phyloP scores from a whole-genome alignment of 2,888 invertebrate species.

The Tyria jacobaeae region DNA sequence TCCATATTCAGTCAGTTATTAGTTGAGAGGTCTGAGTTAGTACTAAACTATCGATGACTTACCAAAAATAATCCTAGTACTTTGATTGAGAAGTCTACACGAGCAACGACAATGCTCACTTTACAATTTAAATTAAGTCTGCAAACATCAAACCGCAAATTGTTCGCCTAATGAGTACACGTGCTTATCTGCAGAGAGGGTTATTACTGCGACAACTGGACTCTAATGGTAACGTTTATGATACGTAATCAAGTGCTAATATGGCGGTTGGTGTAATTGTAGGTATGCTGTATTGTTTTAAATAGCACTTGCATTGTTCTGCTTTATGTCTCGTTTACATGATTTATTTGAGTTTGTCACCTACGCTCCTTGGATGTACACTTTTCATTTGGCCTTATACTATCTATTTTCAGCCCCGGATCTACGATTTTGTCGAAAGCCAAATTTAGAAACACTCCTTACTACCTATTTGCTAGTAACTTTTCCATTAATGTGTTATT shows the following conservation, averaged over 20 bases:
- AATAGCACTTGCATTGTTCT: conserved; percentile 21
- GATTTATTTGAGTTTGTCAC: neutral
- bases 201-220: conserved; percentile 38
- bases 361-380: no score
- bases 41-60: no score
- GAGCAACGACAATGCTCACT: neutral
- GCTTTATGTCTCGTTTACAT: conserved; percentile 9
- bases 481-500: no score
- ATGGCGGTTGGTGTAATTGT: conserved; percentile 38
- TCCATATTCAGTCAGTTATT: no score
- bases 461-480: no score
- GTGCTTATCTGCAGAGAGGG: conserved; percentile 22
- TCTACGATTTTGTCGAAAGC: no score
- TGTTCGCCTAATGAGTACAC: conserved; percentile 9
- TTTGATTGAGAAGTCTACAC: no score
- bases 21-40: no score
- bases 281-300: conserved; percentile 43
- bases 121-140: conserved; percentile 2
- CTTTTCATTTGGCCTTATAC: no score
- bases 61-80: no score
- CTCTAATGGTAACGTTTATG: conserved; percentile 38
- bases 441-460: no score
- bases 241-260: conserved; percentile 40
- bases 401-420: no score
- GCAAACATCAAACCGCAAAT: conserved; percentile 11